phyloP scores from a whole-genome alignment of 2,888 invertebrate species.

The Ischnus inquisitorius region DNA sequence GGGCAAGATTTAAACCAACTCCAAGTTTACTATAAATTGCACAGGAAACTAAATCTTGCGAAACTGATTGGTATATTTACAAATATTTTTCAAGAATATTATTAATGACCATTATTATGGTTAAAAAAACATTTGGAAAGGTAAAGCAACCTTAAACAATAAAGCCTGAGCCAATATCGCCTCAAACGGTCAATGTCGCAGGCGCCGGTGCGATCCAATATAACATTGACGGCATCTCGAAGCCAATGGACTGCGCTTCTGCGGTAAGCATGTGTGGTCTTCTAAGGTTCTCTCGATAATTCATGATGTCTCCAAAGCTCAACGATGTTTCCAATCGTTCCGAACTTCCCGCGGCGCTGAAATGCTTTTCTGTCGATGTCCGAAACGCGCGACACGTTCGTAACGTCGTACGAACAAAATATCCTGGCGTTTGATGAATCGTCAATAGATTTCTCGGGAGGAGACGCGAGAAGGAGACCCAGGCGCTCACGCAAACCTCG shows the following conservation, averaged over 20 bases:
- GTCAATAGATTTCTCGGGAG: not conserved
- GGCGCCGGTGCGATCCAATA: not conserved
- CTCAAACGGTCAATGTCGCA: too few relatives aligned
- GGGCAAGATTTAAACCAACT: too few relatives aligned
- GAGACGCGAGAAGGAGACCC: not conserved
- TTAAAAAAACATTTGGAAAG: too few relatives aligned
- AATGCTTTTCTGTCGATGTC: constrained; percentile 18
- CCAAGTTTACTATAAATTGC: too few relatives aligned
- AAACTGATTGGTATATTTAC: too few relatives aligned
- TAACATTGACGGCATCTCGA: not conserved
- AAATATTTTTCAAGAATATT: too few relatives aligned
- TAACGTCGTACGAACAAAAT: constrained; percentile 21
- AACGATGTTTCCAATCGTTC: constrained; percentile 24
- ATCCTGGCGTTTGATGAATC: constrained; percentile 40
- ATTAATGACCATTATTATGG: too few relatives aligned
- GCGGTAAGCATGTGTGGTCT: not conserved
- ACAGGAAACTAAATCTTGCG: too few relatives aligned
- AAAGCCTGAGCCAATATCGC: too few relatives aligned
- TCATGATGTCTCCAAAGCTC: constrained; percentile 2
- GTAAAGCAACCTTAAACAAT: too few relatives aligned
- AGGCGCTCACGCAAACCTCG: not conserved
- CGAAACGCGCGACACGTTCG: constrained; percentile 21
- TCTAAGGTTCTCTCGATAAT: constrained; percentile 6
- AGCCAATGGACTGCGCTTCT: not conserved
- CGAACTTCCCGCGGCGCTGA: constrained; percentile 17